Evolutionary conservation across 1,140 invertebrate species (phyloP), one percentile per base, ranked within the genome.

Genomic region (Halyomorpha halys): DNA sequence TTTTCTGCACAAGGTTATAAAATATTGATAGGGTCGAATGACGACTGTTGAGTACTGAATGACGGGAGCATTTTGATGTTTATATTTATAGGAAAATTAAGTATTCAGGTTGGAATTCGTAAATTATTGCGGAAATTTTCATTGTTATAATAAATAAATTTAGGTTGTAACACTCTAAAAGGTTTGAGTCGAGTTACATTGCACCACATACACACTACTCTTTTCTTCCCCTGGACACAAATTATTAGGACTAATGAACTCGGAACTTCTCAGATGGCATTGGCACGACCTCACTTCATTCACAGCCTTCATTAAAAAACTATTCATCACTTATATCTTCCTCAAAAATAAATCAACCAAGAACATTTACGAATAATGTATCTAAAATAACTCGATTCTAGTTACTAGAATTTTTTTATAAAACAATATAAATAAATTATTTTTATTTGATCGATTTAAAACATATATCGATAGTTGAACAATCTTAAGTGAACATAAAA

Each of bases 231-330:
- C 64, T 59, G n/a, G 64, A 30, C 23, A 51, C 56, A 49, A 61
- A 61, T 44, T 63, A 21, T 54, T 56, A 66, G 65, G 67, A 66
- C 67, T 66, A 68, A 68, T 68, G 67, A 68, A 68, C 67, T 68
- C 65, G 39, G 18, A 59, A 64, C 59, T 39, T 39, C 47, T 34
- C 18, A 47, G 64, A 51, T 51, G 64, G 64, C 64, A 65, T 65
- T 65, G 64, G 59, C 59, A 60, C 44, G 44, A 44, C 30, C 45
- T 30, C 30, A 60, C 49, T 34, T 19, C 59, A 14, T 15, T 23
- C 59, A 60, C 14, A 39, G 59, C 59, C 59, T 39, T 39, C 34
- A 39, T 39, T 13, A 39, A 39, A 39, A 13, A 39, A 13, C 11
- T 11, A 39, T 9, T 39, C 34, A 39, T 39, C 34, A 39, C 34